Conservation (phyloP, 1,140 invertebrate species). For the Diploscapter pachys region DNA sequence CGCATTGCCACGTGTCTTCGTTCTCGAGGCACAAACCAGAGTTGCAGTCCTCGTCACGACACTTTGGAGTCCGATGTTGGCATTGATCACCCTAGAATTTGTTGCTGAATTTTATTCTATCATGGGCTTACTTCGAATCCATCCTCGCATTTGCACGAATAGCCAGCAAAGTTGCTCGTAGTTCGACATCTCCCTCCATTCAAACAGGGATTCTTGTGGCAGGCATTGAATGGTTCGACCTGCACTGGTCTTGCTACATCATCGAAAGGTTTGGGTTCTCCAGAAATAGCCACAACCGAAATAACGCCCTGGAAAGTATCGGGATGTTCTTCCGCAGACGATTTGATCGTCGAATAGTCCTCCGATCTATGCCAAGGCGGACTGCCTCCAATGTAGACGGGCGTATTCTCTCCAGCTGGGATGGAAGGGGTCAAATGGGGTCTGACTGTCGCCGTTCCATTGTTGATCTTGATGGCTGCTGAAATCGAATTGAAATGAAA, state of each 20-base stretch:
- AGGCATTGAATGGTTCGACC: slow-evolving; percentile 12
- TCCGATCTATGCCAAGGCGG: neutral
- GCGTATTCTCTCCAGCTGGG: slow-evolving; percentile 1
- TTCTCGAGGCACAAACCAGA: slow-evolving; percentile 44
- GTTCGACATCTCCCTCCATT: slow-evolving; percentile 18
- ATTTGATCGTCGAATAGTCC: too few species aligned
- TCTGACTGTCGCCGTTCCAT: neutral
- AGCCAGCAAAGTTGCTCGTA: neutral
- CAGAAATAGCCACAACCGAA: slow-evolving; percentile 17
- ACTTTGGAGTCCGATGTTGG: slow-evolving; percentile 34
- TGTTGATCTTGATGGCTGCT: slow-evolving; percentile 13
- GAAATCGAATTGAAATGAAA: neutral
- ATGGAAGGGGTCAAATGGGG: slow-evolving; percentile 12
- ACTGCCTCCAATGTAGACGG: slow-evolving; percentile 12
- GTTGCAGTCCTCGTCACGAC: slow-evolving; percentile 39
- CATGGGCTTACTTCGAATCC: too few species aligned
- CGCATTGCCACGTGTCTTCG: slow-evolving; percentile 33
- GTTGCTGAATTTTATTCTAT: too few species aligned
- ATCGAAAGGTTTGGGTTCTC: slow-evolving; percentile 1
- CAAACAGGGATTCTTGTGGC: slow-evolving; percentile 9
- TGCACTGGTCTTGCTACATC: neutral
- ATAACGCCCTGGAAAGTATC: slow-evolving; percentile 10
- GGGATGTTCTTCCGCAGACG: too few species aligned
- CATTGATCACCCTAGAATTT: slow-evolving; percentile 26
- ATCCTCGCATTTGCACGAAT: too few species aligned